A percentile compares a stretch with the other conserved stretches of the same genome.
Conservation (phyloP, 35 echinoderm and acorn worm species). For the Ptychodera flava region DNA sequence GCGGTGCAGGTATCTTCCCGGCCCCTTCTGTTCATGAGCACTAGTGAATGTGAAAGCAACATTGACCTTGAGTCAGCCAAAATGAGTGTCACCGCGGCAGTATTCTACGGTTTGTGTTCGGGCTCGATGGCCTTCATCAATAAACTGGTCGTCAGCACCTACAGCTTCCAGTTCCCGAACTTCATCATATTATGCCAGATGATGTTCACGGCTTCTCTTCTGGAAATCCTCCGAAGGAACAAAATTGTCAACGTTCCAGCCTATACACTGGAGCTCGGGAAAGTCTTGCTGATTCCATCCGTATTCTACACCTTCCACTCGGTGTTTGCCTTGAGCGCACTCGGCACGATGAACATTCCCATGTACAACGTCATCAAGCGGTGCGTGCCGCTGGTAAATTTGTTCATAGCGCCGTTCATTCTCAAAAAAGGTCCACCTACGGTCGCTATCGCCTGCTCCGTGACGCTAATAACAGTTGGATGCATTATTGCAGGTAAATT, state of each 20-base stretch:
- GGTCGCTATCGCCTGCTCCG: conserved; percentile 24
- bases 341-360: conserved; percentile 62
- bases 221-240: conserved; percentile 25
- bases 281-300: conserved; percentile 51
- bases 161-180: conserved; percentile 55
- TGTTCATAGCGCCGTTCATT: conserved; percentile 50
- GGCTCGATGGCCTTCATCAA: conserved; percentile 84
- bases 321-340: conserved; percentile 54
- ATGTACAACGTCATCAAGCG: conserved; percentile 92
- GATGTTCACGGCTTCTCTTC: conserved; percentile 50
- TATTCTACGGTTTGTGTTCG: conserved; percentile 73
- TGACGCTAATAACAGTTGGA: conserved; percentile 46
- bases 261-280: conserved; percentile 14
- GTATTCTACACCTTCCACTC: conserved; percentile 65
- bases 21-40: no score
- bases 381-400: conserved; percentile 56
- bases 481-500: conserved; percentile 76
- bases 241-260: conserved; percentile 10
- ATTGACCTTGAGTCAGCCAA: background rate
- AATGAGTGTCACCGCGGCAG: conserved; percentile 53
- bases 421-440: conserved; percentile 53
- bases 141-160: conserved; percentile 52
- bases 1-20: no score
- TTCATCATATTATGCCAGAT: conserved; percentile 67
- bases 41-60: background rate